phyloP scores from a whole-genome alignment of 2,888 invertebrate genomes.

The Amblyjoppa proteus region DNA sequence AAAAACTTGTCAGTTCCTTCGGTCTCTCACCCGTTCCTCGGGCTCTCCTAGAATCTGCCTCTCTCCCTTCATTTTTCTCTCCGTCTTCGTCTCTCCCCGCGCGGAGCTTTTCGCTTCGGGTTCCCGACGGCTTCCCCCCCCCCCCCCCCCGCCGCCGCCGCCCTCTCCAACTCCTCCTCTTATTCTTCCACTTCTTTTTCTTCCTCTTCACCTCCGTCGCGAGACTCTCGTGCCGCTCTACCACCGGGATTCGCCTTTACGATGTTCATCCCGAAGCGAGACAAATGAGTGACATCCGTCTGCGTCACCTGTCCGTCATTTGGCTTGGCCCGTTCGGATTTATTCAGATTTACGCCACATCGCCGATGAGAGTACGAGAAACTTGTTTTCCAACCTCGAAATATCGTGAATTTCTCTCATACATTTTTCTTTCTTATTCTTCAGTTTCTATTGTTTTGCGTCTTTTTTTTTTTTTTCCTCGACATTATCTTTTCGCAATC shows the following conservation, averaged over 20 bases:
- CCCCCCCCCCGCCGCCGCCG: too few relatives aligned
- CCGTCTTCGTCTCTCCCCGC: constrained; percentile 51
- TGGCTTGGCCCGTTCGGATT: constrained; percentile 80
- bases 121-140: constrained; percentile 17
- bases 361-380: constrained; percentile 4
- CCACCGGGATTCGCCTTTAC: constrained; percentile 69
- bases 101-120: constrained; percentile 14
- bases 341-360: constrained; percentile 42
- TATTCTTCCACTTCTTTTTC: constrained; percentile 1
- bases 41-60: constrained; percentile 58
- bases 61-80: constrained; percentile 64
- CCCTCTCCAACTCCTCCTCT: neutral
- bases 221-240: constrained; percentile 63
- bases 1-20: constrained; percentile 77
- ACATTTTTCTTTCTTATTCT: neutral
- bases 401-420: constrained; percentile 11
- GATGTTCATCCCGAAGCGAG: constrained; percentile 83
- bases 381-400: neutral
- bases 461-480: neutral
- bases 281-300: constrained; percentile 85
- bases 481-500: neutral
- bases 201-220: constrained; percentile 35
- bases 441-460: neutral
- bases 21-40: constrained; percentile 72
- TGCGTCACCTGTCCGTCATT: constrained; percentile 85